Evolutionary conservation across 2,797 vertebrate genomes (phyloP), one percentile per base, ranked within the genome.

Genomic region (Darevskia mixta): DNA sequence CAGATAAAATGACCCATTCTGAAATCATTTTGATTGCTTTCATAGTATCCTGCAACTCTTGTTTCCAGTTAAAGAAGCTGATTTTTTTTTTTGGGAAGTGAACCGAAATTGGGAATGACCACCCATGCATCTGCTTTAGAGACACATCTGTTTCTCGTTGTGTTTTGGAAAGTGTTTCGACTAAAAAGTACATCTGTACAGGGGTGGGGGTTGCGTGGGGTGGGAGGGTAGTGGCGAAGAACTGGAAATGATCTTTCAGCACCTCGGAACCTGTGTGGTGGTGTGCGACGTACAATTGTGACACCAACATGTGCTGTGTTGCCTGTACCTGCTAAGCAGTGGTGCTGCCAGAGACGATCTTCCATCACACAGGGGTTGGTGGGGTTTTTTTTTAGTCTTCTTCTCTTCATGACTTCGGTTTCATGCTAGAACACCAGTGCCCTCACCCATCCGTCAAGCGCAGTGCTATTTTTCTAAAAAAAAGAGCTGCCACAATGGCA

Each of bases 141-240:
- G 32, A 38, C n/a, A 86, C 72, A 80, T 75, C 88, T 81, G 83
- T 41, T 82, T 82, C 43, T 89, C 83, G 76, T 76, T 85, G 71
- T 55, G 15, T 27, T 64, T 66, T 66, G 66, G 25, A 81, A 61
- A 85, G 82, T 80, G 32, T 80, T 69, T 75, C 8, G 67, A 41
- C 13, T 45, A 41, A 80, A 55, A n/a, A 82, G 67, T 76, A 49
- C 13, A 66, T 67, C 43, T 76, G 38, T 23, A n/a, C n/a, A 17
- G 41, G n/a, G 41, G 18, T 10, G 41, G 38, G 58, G 18, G 23
- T 79, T 55, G 73, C 71, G 20, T 20, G 25, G 3, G 45, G 41
- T 3, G 61, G 32, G 5, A 49, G 9, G 61, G 32, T 18, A 64
- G 64, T 66, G 17, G 25, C 23, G 32, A 15, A 85, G 58, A 11